Conservation (phyloP, 2,113 vertebrate genomes). For the zebrafish (Danio rerio) region GRCz12tu NC_133182.1:19613001-19613500, state of each 20-base stretch:
- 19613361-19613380: constrained; percentile 16
- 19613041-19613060: too few species aligned
- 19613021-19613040: too few species aligned
- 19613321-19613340: constrained; percentile 62
- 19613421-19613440: constrained; percentile 71
- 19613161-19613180: constrained; percentile 67
- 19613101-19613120: neutral
- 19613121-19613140: neutral
- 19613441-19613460: constrained; percentile 75
- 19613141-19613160: constrained; percentile 70
- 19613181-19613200: constrained; percentile 69
- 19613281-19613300: constrained; percentile 64
- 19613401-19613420: constrained; percentile 77
- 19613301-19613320: constrained; percentile 70
- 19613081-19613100: too few species aligned
- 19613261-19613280: constrained; percentile 74
- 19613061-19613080: too few species aligned
- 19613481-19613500: constrained; percentile 79
- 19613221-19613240: neutral
- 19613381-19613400: constrained; percentile 66
- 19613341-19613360: constrained; percentile 61
- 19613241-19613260: constrained; percentile 73
- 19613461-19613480: constrained; percentile 71
- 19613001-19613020: too few species aligned
- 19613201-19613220: constrained; percentile 70